These are phyloP conservation scores for Danio rerio DNA, from an alignment of 2,113 vertebrate species.

Conservation along the genomic window DNA sequence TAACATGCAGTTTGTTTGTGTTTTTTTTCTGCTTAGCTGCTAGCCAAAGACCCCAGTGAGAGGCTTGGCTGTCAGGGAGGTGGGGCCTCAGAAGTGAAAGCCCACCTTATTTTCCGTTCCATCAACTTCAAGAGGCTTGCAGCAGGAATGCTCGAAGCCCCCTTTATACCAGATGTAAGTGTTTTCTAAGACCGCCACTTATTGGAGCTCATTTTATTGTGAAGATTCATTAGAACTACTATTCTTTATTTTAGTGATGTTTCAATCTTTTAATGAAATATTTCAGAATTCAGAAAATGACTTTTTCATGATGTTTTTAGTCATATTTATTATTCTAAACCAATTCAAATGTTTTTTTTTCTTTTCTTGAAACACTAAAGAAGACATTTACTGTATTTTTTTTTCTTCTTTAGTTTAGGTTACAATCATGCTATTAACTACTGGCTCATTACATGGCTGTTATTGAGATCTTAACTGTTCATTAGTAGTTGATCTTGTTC, in stretches of 20 bases:
- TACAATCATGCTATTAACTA: too few relatives aligned
- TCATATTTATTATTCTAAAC: not conserved
- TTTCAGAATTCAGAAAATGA: too few relatives aligned
- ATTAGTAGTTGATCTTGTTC: too few relatives aligned
- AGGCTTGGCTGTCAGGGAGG: constrained; percentile 86
- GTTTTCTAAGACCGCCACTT: not conserved
- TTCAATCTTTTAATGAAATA: too few relatives aligned
- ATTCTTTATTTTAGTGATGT: not conserved
- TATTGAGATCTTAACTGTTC: too few relatives aligned
- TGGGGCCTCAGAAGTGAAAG: constrained; percentile 90
- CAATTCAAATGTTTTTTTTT: not conserved
- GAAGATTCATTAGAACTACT: not conserved
- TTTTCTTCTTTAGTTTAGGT: too few relatives aligned
- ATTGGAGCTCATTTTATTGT: not conserved
- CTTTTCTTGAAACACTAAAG: not conserved
- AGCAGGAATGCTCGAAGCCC: constrained; percentile 91
- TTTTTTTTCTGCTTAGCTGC: constrained; percentile 76
- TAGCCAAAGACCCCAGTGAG: constrained; percentile 89
- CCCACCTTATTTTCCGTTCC: constrained; percentile 87
- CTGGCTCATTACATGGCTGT: too few relatives aligned
- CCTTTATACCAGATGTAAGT: constrained; percentile 95
- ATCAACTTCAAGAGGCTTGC: constrained; percentile 95
- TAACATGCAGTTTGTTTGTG: not conserved
- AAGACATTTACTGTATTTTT: not conserved
- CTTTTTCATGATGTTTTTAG: too few relatives aligned